A percentile compares a stretch with the other conserved stretches of the same genome.
Conservation (phyloP, 2,113 vertebrate species). For the Typhlomys cinereus region DNA sequence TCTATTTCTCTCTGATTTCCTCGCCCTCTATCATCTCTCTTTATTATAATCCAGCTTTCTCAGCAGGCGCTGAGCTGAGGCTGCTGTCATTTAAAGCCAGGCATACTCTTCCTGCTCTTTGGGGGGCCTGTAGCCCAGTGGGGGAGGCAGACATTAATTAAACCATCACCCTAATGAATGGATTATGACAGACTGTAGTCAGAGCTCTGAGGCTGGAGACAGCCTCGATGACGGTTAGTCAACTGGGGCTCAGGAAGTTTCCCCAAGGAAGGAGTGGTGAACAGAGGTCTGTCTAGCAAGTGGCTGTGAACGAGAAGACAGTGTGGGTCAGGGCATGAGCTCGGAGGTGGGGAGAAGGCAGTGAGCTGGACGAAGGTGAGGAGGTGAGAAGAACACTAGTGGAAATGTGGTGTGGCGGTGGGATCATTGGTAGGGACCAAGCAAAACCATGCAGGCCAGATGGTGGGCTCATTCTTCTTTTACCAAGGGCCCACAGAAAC, state of each 20-base stretch:
- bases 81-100: neutral
- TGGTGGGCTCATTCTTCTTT: neutral
- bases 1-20: neutral
- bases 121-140: neutral
- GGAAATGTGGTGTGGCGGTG: neutral
- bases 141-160: constrained; percentile 21
- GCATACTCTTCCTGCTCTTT: neutral
- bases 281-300: neutral
- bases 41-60: neutral
- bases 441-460: neutral
- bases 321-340: neutral
- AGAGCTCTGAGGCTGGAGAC: neutral
- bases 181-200: neutral
- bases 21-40: neutral
- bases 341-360: neutral
- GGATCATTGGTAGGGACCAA: neutral
- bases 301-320: neutral
- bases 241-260: neutral
- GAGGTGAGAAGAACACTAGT: neutral
- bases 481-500: neutral
- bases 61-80: neutral
- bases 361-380: neutral
- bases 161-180: neutral
- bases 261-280: neutral
- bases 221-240: neutral